Base-by-base conservation (phyloP, 2,113 vertebrate genomes). In the Nymphicus hollandicus region DNA sequence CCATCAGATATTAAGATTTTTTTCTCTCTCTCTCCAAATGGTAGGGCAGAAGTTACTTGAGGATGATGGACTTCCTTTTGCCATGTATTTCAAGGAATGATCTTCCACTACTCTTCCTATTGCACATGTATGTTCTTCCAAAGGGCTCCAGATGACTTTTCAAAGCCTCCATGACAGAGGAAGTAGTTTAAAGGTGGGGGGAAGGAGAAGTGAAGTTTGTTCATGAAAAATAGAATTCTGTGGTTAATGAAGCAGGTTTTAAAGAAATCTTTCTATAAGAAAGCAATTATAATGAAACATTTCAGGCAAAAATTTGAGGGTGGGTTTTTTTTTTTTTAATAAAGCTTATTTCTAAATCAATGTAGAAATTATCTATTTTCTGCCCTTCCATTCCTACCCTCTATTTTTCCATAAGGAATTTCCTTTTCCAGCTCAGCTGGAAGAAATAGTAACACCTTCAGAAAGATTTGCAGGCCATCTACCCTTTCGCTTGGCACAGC, bases 141-240 rank as follows among this genome's bases (percentile, higher is more conserved):
- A 68, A 85, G 47, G 46, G 60, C 58, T 91, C n/a, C 33, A 73
- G 66, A 85, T 88, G 63, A 94, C 87, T 93, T 96, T 92, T 66
- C 60, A 92, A 91, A 93, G 68, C 28, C 29, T 76, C 33, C 35
- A 71, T 58, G 61, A 81, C 35, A 64, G 12, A 94, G 24, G 12
- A 76, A 85, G 46, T 77, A 49, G 74, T 71, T 91, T 72, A 52
- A 83, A 58, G 29, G 28, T 8, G 20, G 22, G 39, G 13, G 3
- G 7, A 1, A 18, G 25, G 14, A 13, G 7, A 33, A 37, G 29
- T 72, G 83, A 22, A 31, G 16, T 46, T 82, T 84, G 37, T 77
- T 64, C 2, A 33, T n/a, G 60, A 74, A 87, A 94, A 96, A 88
- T 88, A 16, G 22, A 18, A 82, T 77, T 94, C 71, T 58, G 33